These are phyloP conservation scores for Phaethornis superciliosus DNA, from an alignment of 2,113 vertebrate species.

Conservation along the genomic window DNA sequence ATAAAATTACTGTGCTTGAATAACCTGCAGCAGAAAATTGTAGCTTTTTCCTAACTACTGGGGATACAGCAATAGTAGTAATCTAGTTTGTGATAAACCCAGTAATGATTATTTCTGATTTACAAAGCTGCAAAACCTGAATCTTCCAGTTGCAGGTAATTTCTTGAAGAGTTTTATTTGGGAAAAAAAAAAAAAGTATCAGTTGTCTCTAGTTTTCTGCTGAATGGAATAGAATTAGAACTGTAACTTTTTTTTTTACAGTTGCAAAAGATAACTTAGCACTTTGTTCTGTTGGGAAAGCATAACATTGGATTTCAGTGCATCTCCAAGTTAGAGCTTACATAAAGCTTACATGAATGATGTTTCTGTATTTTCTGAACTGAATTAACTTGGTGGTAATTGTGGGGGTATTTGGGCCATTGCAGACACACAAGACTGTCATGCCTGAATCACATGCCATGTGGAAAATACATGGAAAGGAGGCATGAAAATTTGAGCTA, in stretches of 20 bases:
- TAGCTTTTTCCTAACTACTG: not conserved
- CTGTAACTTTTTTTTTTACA: not conserved
- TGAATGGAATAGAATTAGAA: not conserved
- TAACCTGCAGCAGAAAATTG: not conserved
- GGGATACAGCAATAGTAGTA: not conserved
- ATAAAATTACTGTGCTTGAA: not conserved
- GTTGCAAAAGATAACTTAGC: not conserved
- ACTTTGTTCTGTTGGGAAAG: not conserved
- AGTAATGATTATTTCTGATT: not conserved
- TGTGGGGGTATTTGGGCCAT: not conserved
- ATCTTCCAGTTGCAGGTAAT: not conserved
- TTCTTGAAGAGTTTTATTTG: not conserved
- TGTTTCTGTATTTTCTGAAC: not conserved
- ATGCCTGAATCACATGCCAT: not conserved
- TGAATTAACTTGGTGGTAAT: not conserved
- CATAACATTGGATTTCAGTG: not conserved
- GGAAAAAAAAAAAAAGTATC: accelerated
- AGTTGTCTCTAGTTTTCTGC: not conserved
- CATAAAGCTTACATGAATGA: not conserved
- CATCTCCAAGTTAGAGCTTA: accelerated
- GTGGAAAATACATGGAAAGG: not conserved
- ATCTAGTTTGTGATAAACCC: not conserved
- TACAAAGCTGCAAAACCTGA: not conserved
- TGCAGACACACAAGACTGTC: not conserved
- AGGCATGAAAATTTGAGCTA: not conserved